phyloP scores from a whole-genome alignment of 1,140 invertebrate genomes.

The Drosophila athabasca region DNA sequence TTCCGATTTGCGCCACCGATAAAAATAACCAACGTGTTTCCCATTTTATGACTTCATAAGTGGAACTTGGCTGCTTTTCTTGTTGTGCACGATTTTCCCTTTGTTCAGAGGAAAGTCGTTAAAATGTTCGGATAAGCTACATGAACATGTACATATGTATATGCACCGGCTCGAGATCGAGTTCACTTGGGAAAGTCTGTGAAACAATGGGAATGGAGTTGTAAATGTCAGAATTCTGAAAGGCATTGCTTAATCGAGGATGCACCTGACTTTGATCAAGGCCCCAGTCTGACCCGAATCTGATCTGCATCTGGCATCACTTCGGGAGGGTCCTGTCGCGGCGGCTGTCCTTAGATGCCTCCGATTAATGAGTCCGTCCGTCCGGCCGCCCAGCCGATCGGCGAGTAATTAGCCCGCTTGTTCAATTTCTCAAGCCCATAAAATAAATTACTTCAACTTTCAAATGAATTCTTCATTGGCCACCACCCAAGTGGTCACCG shows the following conservation, averaged over 20 bases:
- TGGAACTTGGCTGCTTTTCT: slow-evolving; percentile 71
- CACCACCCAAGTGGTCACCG: slow-evolving; percentile 26
- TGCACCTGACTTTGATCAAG: slow-evolving; percentile 44
- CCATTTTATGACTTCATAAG: slow-evolving; percentile 79
- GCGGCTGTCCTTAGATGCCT: slow-evolving; percentile 5
- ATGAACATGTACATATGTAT: slow-evolving; percentile 6
- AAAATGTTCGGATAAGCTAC: slow-evolving; percentile 66
- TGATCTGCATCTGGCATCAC: slow-evolving; percentile 42
- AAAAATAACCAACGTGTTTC: slow-evolving; percentile 54
- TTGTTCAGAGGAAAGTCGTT: slow-evolving; percentile 80
- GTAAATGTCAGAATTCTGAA: slow-evolving; percentile 75
- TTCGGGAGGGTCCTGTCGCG: slow-evolving; percentile 3
- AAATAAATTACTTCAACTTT: slow-evolving; percentile 74
- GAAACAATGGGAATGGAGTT: slow-evolving; percentile 63
- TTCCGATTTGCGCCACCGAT: slow-evolving; percentile 56
- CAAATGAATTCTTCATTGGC: slow-evolving; percentile 63
- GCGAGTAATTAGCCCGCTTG: slow-evolving; percentile 61
- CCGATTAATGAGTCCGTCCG: slow-evolving; percentile 1
- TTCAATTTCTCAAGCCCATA: slow-evolving; percentile 72
- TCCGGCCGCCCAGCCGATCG: slow-evolving; percentile 1
- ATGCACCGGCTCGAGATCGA: slow-evolving; percentile 12
- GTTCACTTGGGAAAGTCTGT: slow-evolving; percentile 38
- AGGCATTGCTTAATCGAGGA: slow-evolving; percentile 73
- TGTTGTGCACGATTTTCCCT: slow-evolving; percentile 65
- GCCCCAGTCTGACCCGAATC: background rate